Percentiles rank a stretch among this genome's conserved stretches.
Evolutionary conservation across 2,797 vertebrate species (phyloP).

Genomic region (Pantherophis vulpinus): DNA sequence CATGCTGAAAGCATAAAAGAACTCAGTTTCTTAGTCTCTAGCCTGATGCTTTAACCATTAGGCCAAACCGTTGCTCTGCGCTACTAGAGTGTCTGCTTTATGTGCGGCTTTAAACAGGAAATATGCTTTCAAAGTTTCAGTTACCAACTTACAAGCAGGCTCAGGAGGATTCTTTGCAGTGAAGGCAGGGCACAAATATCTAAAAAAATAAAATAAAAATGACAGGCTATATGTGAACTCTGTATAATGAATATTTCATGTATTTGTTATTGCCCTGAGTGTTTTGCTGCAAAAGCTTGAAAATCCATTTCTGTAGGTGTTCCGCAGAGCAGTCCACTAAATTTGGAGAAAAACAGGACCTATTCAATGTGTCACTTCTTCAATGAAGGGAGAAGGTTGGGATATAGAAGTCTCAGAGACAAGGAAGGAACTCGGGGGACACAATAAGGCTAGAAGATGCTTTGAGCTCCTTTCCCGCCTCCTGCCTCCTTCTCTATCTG

Average conservation of each 20-base stretch:
- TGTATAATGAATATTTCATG: neutral
- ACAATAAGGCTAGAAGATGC: conserved; percentile 54
- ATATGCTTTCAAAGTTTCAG: neutral
- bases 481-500: neutral
- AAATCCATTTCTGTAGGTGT: neutral
- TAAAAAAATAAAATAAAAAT: neutral
- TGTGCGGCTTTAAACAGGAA: neutral
- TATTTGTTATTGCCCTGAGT: neutral
- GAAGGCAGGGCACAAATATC: neutral
- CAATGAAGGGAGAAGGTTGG: conserved; percentile 48
- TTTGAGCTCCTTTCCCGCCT: neutral
- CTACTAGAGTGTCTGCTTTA: neutral
- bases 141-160: neutral
- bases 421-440: conserved; percentile 46
- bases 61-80: neutral
- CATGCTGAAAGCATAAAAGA: neutral
- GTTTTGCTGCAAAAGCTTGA: neutral
- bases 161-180: too few species aligned
- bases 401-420: conserved; percentile 52
- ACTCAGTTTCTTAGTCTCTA: neutral
- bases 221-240: neutral
- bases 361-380: conserved; percentile 57
- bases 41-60: neutral
- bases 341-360: conserved; percentile 48
- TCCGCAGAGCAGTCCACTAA: neutral